Evolutionary conservation across 2,888 invertebrate species (phyloP).

Genomic region (Drosophila tanythrix): DNA sequence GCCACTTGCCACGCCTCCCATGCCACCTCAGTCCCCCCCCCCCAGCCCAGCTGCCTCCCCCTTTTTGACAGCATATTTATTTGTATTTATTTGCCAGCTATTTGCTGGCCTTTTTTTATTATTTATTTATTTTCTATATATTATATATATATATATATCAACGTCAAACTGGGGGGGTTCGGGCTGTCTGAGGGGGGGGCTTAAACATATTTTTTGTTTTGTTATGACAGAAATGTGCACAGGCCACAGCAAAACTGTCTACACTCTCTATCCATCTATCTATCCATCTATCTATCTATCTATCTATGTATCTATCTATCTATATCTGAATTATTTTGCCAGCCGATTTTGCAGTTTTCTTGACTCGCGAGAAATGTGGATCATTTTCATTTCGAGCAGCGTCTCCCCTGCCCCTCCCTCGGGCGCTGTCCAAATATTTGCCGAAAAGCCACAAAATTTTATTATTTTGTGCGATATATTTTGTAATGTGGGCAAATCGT

Average conservation of each 20-base stretch:
- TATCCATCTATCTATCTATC: too few relatives aligned
- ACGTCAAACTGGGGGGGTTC: constrained; percentile 32
- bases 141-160: constrained; percentile 47
- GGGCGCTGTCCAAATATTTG: constrained; percentile 65
- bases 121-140: constrained; percentile 55
- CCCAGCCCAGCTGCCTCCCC: not conserved
- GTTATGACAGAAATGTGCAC: constrained; percentile 78
- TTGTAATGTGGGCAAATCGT: constrained; percentile 61
- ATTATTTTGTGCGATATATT: constrained; percentile 63
- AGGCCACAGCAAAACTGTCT: constrained; percentile 44
- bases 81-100: constrained; percentile 34
- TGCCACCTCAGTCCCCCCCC: not conserved
- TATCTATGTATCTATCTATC: not conserved
- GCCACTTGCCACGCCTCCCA: constrained; percentile 37
- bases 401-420: not conserved
- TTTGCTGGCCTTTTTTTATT: constrained; percentile 31
- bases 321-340: constrained; percentile 3
- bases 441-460: constrained; percentile 68
- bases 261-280: constrained; percentile 4
- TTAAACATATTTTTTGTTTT: constrained; percentile 55
- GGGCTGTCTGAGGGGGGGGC: not conserved
- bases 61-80: constrained; percentile 21
- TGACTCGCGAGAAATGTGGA: constrained; percentile 38
- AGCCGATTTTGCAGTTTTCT: constrained; percentile 25
- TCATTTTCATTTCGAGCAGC: constrained; percentile 48